Evolutionary conservation across 2,888 invertebrate genomes (phyloP).

Genomic region (Tupiocoris notatus): DNA sequence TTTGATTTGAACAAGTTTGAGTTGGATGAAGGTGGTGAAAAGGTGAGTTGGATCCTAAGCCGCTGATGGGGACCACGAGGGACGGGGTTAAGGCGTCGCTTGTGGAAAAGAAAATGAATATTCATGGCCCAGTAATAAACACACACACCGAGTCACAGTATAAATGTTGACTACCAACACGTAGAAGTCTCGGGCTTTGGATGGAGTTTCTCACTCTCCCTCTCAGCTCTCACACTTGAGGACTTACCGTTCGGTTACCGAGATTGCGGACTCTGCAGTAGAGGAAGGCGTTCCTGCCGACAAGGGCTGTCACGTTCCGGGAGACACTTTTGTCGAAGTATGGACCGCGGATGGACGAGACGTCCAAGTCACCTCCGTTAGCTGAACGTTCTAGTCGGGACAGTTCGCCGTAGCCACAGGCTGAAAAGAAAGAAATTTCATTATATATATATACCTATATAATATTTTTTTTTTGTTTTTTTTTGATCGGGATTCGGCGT

Average conservation of each 20-base stretch:
- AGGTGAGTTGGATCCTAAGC: not conserved
- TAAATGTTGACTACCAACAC: not conserved
- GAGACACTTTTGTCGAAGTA: constrained; percentile 70
- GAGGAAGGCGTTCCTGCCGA: constrained; percentile 72
- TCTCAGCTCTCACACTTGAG: too few relatives aligned
- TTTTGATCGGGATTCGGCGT: too few relatives aligned
- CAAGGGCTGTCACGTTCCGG: constrained; percentile 73
- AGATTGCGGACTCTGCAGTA: constrained; percentile 74
- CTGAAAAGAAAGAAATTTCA: constrained; percentile 32
- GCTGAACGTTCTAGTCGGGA: constrained; percentile 15
- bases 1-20: not conserved
- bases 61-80: not conserved
- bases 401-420: constrained; percentile 36
- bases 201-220: not conserved
- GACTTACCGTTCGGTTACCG: constrained; percentile 69
- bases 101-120: not conserved
- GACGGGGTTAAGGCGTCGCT: not conserved
- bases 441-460: too few relatives aligned
- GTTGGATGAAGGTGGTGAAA: not conserved
- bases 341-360: constrained; percentile 59
- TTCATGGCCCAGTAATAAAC: not conserved
- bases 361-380: constrained; percentile 40
- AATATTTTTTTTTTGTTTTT: too few relatives aligned
- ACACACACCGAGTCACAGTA: not conserved
- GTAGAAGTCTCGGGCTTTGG: not conserved